Evolutionary conservation across 64 coral and sea anemone species (phyloP).

Genomic region (Porites australiensis): DNA sequence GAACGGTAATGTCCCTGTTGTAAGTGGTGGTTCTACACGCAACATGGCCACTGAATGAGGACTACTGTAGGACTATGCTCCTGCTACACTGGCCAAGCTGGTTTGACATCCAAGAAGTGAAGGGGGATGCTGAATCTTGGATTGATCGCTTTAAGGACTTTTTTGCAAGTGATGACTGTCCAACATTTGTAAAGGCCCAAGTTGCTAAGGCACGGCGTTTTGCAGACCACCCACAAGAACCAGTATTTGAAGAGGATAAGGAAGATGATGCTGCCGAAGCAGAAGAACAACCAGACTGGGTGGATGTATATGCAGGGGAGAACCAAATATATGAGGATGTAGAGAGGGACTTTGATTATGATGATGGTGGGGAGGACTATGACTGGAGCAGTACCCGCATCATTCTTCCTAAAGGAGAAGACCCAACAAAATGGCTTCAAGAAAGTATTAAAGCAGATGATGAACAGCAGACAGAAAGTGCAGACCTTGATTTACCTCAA

Average conservation of each 20-base stretch:
- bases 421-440: slow-evolving; percentile 13
- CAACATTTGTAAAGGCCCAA: background rate
- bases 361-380: slow-evolving; percentile 6
- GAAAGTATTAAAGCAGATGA: slow-evolving; percentile 5
- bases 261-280: background rate
- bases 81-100: background rate
- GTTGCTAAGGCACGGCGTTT: background rate
- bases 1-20: slow-evolving; percentile 1
- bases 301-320: slow-evolving; percentile 26
- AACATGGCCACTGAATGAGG: background rate
- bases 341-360: background rate
- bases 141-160: background rate
- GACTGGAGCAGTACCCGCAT: slow-evolving; percentile 30
- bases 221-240: background rate
- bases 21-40: slow-evolving; percentile 55
- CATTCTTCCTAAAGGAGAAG: background rate
- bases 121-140: background rate
- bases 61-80: background rate
- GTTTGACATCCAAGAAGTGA: background rate
- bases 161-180: background rate
- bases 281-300: background rate
- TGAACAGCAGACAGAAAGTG: background rate
- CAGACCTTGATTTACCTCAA: background rate
- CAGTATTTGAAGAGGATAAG: background rate
- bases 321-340: slow-evolving; percentile 12